Evolutionary conservation across 2,797 vertebrate species (phyloP).

Genomic region (Sardinella longiceps): DNA sequence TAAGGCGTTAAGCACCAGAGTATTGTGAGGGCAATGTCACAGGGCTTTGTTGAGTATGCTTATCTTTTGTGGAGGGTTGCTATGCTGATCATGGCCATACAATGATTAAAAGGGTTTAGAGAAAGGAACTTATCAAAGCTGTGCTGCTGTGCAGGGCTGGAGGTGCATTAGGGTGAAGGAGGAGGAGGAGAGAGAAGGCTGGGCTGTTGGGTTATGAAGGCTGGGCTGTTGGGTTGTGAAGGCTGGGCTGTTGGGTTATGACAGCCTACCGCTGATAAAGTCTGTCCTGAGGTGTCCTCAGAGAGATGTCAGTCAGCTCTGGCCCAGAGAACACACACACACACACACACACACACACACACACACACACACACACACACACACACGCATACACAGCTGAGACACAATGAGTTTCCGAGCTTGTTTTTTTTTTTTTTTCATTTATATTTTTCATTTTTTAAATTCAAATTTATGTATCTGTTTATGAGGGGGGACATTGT

Average conservation of each 20-base stretch:
- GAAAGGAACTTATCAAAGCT: neutral
- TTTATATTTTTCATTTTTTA: neutral
- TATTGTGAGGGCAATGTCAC: neutral
- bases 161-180: neutral
- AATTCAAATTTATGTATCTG: too few species aligned
- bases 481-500: too few species aligned
- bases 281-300: constrained; percentile 4
- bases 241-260: neutral
- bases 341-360: neutral
- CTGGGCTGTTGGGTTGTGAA: neutral
- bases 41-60: neutral
- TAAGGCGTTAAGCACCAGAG: neutral
- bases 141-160: neutral
- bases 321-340: neutral
- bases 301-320: neutral
- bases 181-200: too few species aligned
- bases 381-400: neutral
- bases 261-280: neutral
- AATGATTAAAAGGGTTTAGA: neutral
- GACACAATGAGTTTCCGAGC: neutral
- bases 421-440: neutral
- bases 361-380: too few species aligned
- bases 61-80: neutral
- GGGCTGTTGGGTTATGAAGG: neutral
- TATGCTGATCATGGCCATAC: neutral